Conservation (phyloP, 2,797 vertebrate genomes). For the Hydrolagus colliei region DNA sequence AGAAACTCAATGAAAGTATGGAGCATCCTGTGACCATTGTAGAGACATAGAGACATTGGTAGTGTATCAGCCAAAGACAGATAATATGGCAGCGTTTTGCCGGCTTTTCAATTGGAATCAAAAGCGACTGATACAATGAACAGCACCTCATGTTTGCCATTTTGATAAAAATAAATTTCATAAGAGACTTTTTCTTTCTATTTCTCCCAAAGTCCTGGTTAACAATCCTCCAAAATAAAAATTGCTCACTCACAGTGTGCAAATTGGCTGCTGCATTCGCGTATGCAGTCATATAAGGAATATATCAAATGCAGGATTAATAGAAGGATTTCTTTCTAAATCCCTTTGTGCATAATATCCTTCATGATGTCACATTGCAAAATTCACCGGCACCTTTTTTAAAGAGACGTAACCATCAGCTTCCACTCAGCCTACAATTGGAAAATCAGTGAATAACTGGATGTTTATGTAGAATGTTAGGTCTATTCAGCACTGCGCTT, state of each 20-base stretch:
- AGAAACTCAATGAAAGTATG: constrained; percentile 41
- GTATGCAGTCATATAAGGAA: too few species aligned
- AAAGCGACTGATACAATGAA: too few species aligned
- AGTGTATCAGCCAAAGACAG: constrained; percentile 36
- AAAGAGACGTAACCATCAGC: constrained; percentile 43
- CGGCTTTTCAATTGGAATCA: too few species aligned
- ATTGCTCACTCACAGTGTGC: too few species aligned
- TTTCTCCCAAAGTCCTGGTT: too few species aligned
- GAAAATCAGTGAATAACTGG: constrained; percentile 42
- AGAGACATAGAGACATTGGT: constrained; percentile 37
- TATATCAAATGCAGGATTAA: too few species aligned
- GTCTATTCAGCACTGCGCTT: constrained; percentile 36
- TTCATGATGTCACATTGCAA: constrained; percentile 48
- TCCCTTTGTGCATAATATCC: constrained; percentile 50
- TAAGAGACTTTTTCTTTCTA: too few species aligned
- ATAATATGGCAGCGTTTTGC: too few species aligned
- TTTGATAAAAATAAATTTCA: too few species aligned
- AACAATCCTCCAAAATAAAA: too few species aligned
- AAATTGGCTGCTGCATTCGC: too few species aligned
- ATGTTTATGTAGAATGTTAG: constrained; percentile 34
- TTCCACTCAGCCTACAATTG: constrained; percentile 41
- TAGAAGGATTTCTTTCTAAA: constrained; percentile 44
- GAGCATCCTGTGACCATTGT: constrained; percentile 32
- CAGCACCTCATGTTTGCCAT: too few species aligned
- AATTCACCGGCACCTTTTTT: constrained; percentile 41